Conservation (phyloP, 2,797 vertebrate genomes). For the Apogon talboti region DNA sequence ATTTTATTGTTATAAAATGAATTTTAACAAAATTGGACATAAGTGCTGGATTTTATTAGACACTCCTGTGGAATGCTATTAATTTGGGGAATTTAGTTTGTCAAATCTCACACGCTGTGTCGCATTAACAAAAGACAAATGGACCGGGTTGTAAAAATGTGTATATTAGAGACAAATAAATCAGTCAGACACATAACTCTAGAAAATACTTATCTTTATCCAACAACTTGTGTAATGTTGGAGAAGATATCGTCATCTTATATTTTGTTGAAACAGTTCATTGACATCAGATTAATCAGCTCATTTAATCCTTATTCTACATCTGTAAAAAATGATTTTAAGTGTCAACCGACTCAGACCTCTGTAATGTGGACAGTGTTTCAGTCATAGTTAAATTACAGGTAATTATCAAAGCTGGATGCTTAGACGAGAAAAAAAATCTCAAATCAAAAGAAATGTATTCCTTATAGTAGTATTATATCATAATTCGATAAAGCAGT, state of each 20-base stretch:
- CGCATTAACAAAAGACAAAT: conserved; percentile 42
- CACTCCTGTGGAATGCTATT: conserved; percentile 40
- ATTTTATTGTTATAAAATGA: conserved; percentile 12
- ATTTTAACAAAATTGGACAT: conserved; percentile 3
- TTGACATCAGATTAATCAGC: conserved; percentile 16
- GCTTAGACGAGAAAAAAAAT: neutral
- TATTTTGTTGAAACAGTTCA: conserved; percentile 19
- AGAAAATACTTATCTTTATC: no score
- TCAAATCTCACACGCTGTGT: conserved; percentile 11
- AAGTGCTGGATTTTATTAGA: conserved; percentile 20
- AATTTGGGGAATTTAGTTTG: conserved; percentile 35
- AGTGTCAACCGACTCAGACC: conserved; percentile 29
- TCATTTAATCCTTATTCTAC: conserved; percentile 8
- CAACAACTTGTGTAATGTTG: neutral
- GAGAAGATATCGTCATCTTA: neutral
- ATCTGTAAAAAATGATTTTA: conserved; percentile 19
- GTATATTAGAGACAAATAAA: neutral
- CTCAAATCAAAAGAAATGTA: neutral
- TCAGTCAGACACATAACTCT: neutral
- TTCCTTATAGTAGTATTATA: no score
- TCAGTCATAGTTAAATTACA: neutral
- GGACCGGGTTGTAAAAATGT: neutral
- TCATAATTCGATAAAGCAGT: no score
- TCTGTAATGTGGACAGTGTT: neutral
- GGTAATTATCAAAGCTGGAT: conserved; percentile 1